These are phyloP conservation scores for Hippolais icterina DNA, from an alignment of 2,113 vertebrate genomes.

Conservation along the genomic window DNA sequence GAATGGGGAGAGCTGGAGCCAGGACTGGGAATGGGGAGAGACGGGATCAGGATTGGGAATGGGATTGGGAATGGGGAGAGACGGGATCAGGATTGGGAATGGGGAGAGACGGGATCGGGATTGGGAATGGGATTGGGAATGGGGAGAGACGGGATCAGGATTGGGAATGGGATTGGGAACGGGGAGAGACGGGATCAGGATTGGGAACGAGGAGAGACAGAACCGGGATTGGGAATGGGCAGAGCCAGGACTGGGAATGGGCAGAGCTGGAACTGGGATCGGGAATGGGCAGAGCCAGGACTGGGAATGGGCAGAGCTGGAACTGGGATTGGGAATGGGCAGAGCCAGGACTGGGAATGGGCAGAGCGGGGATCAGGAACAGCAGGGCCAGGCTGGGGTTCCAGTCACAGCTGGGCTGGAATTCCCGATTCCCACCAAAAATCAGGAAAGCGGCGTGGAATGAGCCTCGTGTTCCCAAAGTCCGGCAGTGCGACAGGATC, in stretches of 20 bases:
- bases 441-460: neutral
- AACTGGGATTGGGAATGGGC: too few species aligned
- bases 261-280: neutral
- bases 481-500: fast-evolving
- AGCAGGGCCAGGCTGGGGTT: neutral
- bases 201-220: neutral
- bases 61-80: neutral
- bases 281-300: neutral
- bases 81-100: neutral
- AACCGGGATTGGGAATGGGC: neutral
- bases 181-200: too few species aligned
- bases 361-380: neutral
- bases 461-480: fast-evolving
- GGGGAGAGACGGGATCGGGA: neutral
- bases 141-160: fast-evolving
- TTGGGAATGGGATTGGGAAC: neutral
- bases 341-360: neutral
- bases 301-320: neutral
- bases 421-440: neutral
- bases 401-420: neutral
- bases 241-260: neutral
- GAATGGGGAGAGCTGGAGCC: neutral
- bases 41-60: too few species aligned
- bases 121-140: neutral
- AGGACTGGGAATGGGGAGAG: neutral